These are phyloP conservation scores for Cyclophora albipunctata DNA, from an alignment of 2,888 invertebrate genomes.

Conservation along the genomic window DNA sequence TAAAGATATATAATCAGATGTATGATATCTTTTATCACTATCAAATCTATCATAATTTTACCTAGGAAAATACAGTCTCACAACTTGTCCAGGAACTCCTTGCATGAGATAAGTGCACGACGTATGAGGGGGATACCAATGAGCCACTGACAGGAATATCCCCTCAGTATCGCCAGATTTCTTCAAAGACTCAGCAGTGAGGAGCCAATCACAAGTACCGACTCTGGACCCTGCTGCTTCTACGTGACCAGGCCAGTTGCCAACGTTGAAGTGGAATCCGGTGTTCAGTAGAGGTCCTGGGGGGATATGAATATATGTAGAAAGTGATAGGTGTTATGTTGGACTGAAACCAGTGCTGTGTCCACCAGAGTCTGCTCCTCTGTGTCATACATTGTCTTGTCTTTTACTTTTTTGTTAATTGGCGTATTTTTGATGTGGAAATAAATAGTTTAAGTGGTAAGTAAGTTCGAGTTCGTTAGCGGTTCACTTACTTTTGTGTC, in stretches of 20 bases:
- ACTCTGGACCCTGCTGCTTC: constrained; percentile 91
- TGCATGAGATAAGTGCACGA: constrained; percentile 93
- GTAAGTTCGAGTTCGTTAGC: no score
- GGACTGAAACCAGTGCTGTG: no score
- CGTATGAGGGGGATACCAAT: constrained; percentile 96
- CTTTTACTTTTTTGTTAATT: no score
- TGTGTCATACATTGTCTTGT: no score
- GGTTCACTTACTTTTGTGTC: no score
- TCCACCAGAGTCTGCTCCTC: no score
- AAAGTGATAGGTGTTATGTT: no score
- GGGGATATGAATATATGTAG: background rate
- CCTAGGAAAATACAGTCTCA: constrained; percentile 92
- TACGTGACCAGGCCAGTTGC: constrained; percentile 94
- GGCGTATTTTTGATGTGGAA: no score
- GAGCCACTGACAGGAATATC: constrained; percentile 92
- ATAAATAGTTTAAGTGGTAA: no score
- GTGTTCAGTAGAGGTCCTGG: constrained; percentile 90
- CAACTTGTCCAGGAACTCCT: constrained; percentile 89
- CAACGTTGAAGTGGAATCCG: constrained; percentile 95
- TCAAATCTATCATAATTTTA: constrained; percentile 36
- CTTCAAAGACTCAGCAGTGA: constrained; percentile 86
- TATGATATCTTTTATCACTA: no score
- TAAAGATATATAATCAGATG: no score
- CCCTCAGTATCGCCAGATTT: constrained; percentile 89
- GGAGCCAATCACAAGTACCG: constrained; percentile 91